Base-by-base conservation (phyloP, 2,797 vertebrate genomes). In the Rhinichthys osculus region DNA sequence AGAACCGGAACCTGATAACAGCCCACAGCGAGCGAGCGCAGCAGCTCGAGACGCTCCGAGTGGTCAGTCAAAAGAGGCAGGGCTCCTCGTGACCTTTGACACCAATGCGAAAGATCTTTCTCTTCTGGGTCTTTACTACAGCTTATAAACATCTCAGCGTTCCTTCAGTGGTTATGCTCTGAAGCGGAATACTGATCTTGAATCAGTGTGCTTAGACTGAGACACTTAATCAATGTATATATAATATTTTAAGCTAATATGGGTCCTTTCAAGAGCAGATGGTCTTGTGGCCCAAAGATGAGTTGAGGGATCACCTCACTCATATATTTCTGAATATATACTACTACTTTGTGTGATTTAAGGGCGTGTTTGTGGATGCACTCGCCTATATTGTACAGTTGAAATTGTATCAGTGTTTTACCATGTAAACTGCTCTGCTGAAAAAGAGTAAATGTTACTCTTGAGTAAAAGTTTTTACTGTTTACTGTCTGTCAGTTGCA, bases 11-110 rank as follows among this genome's bases (percentile, higher is more conserved):
- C 0, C 91, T 99, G 93, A 96, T 96, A 93, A 92, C 95, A 78
- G 96, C 96, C 88, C 97, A 99, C 94, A 95, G 94, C 0, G 97
- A 98, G 87, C 96, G 97, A 1, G 95, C 96, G 66, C 96, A 96
- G 90, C 97, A 98, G 90, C 95, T 99, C 90, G 97, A 98, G 91
- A 97, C 95, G 69, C 97, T 99, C 83, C 95, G 97, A 91, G 95
- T 96, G 91, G 95, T 94, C 93, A 96, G 94, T 90, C 96, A 93
- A 89, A 96, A 96, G 85, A 94, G 96, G 84, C 97, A 96, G 92
- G 96, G 97, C 72, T 97, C 97, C 47, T 98, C 97, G 78, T 99
- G 98, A 97, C 95, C 93, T 87, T 88, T 89, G 91, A 93, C 92
- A 88, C 86, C 89, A 59, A 13, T 83, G 54, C 1, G n/a, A 77